Evolutionary conservation across 2,797 vertebrate species (phyloP).

Genomic region (Thripadectes ignobilis): DNA sequence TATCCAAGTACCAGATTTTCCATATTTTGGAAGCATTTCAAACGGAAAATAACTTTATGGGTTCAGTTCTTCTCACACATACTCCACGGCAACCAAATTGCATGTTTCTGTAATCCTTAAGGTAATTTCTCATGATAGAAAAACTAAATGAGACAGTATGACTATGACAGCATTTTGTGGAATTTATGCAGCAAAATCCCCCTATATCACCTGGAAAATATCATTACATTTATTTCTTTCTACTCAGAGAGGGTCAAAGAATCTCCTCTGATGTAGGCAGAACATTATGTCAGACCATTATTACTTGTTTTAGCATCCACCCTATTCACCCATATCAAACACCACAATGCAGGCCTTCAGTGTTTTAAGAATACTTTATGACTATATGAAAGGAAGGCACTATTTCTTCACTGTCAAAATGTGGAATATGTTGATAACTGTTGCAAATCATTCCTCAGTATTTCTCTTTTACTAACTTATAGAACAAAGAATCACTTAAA

Average conservation of each 20-base stretch:
- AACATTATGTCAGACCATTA: neutral
- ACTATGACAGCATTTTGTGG: neutral
- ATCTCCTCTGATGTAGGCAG: neutral
- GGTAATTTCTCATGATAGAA: neutral
- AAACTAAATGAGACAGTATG: neutral
- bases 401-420: neutral
- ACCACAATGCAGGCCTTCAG: neutral
- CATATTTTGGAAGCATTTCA: slow-evolving; percentile 1
- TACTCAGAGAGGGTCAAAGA: neutral
- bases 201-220: neutral
- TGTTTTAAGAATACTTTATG: neutral
- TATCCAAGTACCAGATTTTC: neutral
- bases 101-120: neutral
- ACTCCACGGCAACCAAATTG: neutral
- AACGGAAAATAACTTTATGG: neutral
- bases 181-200: neutral
- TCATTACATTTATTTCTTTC: neutral
- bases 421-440: neutral
- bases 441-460: neutral
- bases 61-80: neutral
- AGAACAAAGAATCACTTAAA: neutral
- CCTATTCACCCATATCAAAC: neutral
- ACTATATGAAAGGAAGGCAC: neutral
- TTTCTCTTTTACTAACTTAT: neutral
- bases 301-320: neutral